These are phyloP conservation scores for roundworm (Caenorhabditis elegans) DNA, from an alignment of 1,140 invertebrate species.

Conservation along the genomic window DNA sequence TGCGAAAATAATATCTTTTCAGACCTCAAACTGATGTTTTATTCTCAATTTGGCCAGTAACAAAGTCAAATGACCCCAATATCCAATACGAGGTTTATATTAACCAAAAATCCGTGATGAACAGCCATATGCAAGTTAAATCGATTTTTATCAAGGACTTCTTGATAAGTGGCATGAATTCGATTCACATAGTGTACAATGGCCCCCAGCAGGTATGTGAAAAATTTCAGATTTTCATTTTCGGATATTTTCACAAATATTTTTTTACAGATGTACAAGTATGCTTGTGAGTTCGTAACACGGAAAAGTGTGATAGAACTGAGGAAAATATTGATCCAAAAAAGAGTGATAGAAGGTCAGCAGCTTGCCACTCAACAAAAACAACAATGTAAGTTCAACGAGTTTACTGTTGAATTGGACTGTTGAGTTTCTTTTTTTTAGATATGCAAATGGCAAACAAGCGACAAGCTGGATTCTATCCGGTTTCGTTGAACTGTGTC, in stretches of 20 bases:
- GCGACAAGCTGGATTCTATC: neutral
- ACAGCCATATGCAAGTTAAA: neutral
- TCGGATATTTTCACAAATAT: too few species aligned
- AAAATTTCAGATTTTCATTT: too few species aligned
- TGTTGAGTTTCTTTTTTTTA: neutral
- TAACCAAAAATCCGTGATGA: neutral
- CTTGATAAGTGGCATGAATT: neutral
- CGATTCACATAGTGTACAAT: neutral
- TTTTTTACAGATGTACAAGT: neutral
- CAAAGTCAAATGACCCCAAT: neutral
- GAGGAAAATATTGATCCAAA: neutral
- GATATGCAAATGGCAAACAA: neutral
- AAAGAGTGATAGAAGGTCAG: neutral
- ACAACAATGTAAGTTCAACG: neutral
- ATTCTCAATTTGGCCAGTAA: too few species aligned
- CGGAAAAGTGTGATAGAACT: neutral
- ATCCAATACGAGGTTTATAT: neutral
- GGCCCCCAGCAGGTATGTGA: neutral
- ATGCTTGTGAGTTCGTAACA: neutral
- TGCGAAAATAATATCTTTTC: neutral
- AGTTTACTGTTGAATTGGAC: too few species aligned
- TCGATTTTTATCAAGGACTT: neutral
- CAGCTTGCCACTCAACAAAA: neutral
- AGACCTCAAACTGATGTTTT: neutral
- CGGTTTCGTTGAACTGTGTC: neutral